Conservation (phyloP, 2,113 vertebrate species). For the Gambusia holbrooki region DNA sequence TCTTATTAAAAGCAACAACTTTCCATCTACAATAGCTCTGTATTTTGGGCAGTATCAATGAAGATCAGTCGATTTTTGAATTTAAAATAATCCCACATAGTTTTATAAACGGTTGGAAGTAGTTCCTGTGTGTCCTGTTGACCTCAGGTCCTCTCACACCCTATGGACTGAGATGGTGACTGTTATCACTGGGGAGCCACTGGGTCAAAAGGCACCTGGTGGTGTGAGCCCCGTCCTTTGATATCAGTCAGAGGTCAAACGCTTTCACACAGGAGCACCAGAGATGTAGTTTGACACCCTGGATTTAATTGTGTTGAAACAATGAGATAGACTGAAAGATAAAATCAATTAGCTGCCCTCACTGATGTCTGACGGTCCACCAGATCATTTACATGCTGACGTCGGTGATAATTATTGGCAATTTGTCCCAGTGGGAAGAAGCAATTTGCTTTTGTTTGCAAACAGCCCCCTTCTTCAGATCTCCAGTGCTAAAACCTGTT, state of each 20-base stretch:
- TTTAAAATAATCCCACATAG: background rate
- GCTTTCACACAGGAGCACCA: conserved; percentile 15
- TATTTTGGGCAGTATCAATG: no score
- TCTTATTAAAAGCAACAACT: background rate
- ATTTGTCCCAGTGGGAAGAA: conserved; percentile 49
- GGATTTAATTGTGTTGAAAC: conserved; percentile 50
- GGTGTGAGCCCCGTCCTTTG: background rate
- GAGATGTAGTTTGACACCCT: conserved; percentile 50
- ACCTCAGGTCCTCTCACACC: background rate
- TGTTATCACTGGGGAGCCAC: no score
- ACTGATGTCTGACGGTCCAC: conserved; percentile 28
- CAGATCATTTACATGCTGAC: conserved; percentile 57
- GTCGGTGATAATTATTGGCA: conserved; percentile 25
- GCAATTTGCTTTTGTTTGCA: conserved; percentile 52
- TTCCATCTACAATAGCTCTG: background rate
- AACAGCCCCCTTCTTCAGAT: conserved; percentile 26
- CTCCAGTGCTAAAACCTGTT: conserved; percentile 16
- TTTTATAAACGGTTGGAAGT: no score
- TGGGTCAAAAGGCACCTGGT: background rate
- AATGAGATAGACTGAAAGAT: conserved; percentile 42
- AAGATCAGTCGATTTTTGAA: background rate
- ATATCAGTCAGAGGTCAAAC: conserved; percentile 5
- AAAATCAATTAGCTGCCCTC: conserved; percentile 41
- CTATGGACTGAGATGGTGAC: no score
- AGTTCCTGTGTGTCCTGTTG: background rate